Evolutionary conservation across 2,113 vertebrate species (phyloP).

Genomic region (Cephalopterus ornatus): DNA sequence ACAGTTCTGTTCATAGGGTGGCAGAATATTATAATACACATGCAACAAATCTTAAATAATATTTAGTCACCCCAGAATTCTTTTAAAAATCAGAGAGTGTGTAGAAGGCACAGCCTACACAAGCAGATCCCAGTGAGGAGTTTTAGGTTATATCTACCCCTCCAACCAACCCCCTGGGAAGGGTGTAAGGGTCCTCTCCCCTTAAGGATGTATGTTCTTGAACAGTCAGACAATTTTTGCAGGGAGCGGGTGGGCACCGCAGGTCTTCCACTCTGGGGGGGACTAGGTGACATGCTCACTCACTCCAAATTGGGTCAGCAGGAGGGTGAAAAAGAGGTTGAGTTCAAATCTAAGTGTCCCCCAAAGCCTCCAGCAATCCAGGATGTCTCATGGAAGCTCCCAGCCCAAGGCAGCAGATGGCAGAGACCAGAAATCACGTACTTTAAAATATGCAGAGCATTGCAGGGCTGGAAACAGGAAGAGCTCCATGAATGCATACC

Average conservation of each 20-base stretch:
- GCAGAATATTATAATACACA: neutral
- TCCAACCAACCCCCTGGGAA: neutral
- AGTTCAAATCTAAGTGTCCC: neutral
- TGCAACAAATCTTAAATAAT: neutral
- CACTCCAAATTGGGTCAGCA: neutral
- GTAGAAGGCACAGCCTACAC: neutral
- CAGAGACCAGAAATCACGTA: neutral
- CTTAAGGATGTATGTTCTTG: neutral
- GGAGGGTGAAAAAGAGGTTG: neutral
- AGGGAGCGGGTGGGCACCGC: fast-evolving
- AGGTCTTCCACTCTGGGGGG: neutral
- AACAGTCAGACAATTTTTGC: neutral
- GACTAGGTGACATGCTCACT: neutral
- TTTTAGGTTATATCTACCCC: neutral
- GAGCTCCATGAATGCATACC: neutral
- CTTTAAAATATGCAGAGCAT: neutral
- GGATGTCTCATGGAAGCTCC: neutral
- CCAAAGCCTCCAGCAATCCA: neutral
- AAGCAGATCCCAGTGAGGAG: neutral
- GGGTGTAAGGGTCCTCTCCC: neutral
- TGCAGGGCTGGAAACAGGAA: neutral
- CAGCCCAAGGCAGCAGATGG: neutral
- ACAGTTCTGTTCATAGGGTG: neutral
- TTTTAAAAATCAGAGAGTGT: neutral
- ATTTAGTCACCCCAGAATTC: neutral